Evolutionary conservation across 2,113 vertebrate genomes (phyloP).

Genomic region (Salvelinus sp.): DNA sequence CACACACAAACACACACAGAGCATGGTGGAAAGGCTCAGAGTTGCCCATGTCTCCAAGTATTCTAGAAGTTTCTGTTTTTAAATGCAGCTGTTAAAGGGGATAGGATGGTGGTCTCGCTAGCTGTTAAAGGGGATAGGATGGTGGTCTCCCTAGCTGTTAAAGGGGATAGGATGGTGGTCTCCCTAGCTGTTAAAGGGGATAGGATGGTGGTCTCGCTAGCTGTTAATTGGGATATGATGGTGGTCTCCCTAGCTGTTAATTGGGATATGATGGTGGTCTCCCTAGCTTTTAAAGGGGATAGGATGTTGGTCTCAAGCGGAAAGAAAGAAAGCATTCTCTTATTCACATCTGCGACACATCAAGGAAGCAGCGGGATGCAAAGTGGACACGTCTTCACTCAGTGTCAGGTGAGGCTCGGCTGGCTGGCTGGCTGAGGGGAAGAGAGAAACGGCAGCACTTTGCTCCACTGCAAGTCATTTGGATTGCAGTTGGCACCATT

Average conservation of each 20-base stretch:
- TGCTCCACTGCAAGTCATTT: slow-evolving; percentile 36
- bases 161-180: too few relatives aligned
- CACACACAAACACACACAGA: slow-evolving; percentile 18
- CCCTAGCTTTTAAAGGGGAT: slow-evolving; percentile 29
- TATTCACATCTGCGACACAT: slow-evolving; percentile 46
- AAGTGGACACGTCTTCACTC: slow-evolving; percentile 37
- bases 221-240: too few relatives aligned
- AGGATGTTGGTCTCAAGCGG: slow-evolving; percentile 11
- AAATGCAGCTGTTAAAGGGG: slow-evolving; percentile 8
- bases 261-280: too few relatives aligned
- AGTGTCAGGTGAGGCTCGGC: slow-evolving; percentile 49
- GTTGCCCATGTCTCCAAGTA: slow-evolving; percentile 27
- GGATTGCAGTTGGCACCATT: slow-evolving; percentile 41
- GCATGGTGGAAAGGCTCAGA: slow-evolving; percentile 34
- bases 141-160: too few relatives aligned
- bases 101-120: too few relatives aligned
- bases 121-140: too few relatives aligned
- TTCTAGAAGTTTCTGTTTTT: slow-evolving; percentile 37
- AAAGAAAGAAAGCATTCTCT: slow-evolving; percentile 44
- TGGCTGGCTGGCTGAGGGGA: background rate
- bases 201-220: too few relatives aligned
- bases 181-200: too few relatives aligned
- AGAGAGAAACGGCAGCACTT: slow-evolving; percentile 55
- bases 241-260: too few relatives aligned
- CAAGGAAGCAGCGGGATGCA: slow-evolving; percentile 30